Evolutionary conservation across 2,888 invertebrate genomes (phyloP).

Genomic region (Nephrocerus scutellatus): DNA sequence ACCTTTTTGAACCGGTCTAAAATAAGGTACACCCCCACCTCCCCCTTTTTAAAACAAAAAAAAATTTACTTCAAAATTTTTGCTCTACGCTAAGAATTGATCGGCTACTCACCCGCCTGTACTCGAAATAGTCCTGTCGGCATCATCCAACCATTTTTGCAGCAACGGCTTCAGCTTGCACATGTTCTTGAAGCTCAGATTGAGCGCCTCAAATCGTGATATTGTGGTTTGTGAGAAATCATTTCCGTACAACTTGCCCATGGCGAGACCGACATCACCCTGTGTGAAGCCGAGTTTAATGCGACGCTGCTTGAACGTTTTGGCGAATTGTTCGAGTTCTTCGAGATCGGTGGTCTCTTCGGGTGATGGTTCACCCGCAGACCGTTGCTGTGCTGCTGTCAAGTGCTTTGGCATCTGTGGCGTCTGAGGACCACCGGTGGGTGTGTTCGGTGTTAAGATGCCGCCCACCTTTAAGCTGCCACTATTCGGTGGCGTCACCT

Average conservation of each 20-base stretch:
- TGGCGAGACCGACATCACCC: slow-evolving; percentile 96
- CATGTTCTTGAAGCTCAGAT: slow-evolving; percentile 99
- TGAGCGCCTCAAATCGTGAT: slow-evolving; percentile 95
- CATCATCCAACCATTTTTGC: slow-evolving; percentile 96
- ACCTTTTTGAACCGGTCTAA: no score
- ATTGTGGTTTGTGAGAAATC: slow-evolving; percentile 99
- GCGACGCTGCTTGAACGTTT: slow-evolving; percentile 93
- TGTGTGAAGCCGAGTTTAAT: slow-evolving; percentile 99
- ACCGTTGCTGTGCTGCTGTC: slow-evolving; percentile 51
- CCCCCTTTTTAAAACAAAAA: no score
- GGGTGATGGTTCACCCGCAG: slow-evolving; percentile 70
- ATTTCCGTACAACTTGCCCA: slow-evolving; percentile 97
- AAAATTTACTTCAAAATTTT: no score
- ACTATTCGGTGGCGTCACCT: slow-evolving; percentile 52
- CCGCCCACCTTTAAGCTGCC: slow-evolving; percentile 45
- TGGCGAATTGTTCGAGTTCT: slow-evolving; percentile 96
- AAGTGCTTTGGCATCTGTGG: slow-evolving; percentile 52
- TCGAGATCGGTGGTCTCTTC: slow-evolving; percentile 97
- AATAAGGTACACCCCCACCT: no score
- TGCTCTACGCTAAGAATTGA: no score
- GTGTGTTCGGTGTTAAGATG: slow-evolving; percentile 54
- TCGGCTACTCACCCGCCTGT: slow-evolving; percentile 56
- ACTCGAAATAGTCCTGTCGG: slow-evolving; percentile 72
- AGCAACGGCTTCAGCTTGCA: slow-evolving; percentile 97
- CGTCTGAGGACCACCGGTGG: slow-evolving; percentile 51